phyloP scores from a whole-genome alignment of 2,113 vertebrate genomes.

The Pelecanus crispus region DNA sequence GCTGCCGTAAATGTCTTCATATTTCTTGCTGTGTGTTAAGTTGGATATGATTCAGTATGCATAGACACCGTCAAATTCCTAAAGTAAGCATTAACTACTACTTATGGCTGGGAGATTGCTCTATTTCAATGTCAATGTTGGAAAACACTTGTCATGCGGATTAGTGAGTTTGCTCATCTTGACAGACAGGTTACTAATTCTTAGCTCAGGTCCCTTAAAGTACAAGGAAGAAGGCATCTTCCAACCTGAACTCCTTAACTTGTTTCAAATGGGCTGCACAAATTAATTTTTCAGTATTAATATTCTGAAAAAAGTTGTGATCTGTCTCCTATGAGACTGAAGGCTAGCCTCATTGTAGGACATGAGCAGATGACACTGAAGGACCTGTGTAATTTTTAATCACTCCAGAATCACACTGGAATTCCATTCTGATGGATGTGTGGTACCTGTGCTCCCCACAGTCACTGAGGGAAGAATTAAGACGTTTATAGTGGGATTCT shows the following conservation, averaged over 20 bases:
- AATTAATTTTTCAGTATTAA: not conserved
- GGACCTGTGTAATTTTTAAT: not conserved
- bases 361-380: not conserved
- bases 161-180: not conserved
- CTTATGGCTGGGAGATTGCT: not conserved
- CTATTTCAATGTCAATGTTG: not conserved
- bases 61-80: not conserved
- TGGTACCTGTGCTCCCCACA: not conserved
- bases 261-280: not conserved
- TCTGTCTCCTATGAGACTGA: not conserved
- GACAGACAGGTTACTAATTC: not conserved
- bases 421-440: not conserved
- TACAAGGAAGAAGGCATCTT: not conserved
- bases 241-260: not conserved
- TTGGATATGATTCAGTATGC: not conserved
- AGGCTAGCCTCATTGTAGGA: not conserved
- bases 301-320: not conserved
- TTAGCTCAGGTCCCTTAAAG: not conserved
- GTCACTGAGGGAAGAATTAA: not conserved
- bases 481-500: not conserved
- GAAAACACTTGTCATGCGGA: not conserved
- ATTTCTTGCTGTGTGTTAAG: not conserved
- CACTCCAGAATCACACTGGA: not conserved
- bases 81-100: not conserved
- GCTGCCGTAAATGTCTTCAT: not conserved